phyloP scores from a whole-genome alignment of 1,140 invertebrate genomes.

The Artemia franciscana region DNA sequence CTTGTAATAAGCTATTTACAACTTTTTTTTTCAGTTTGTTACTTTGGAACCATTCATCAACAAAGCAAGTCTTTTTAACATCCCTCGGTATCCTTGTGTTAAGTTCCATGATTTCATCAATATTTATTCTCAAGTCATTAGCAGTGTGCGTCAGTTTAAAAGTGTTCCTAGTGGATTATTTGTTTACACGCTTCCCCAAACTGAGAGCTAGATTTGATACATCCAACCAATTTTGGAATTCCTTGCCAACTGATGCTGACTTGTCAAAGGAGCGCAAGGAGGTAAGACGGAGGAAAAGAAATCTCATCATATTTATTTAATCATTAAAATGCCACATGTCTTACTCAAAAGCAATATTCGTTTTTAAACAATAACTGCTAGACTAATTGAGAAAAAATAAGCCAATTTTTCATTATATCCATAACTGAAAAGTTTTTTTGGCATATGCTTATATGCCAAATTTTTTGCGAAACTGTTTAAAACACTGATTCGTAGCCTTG shows the following conservation, averaged over 20 bases:
- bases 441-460: too few relatives aligned
- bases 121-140: constrained; percentile 14
- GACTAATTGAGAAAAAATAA: too few relatives aligned
- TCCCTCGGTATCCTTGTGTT: constrained; percentile 15
- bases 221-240: constrained; percentile 19
- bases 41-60: constrained; percentile 20
- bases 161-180: constrained; percentile 22
- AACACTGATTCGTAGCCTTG: too few relatives aligned
- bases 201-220: constrained; percentile 22
- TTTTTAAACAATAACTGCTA: neutral
- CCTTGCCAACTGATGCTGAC: constrained; percentile 21
- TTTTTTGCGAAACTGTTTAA: too few relatives aligned
- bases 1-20: too few relatives aligned
- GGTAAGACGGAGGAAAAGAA: constrained; percentile 15
- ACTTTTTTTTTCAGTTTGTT: constrained; percentile 18
- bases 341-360: neutral
- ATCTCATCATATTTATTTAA: neutral
- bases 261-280: constrained; percentile 8
- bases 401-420: constrained; percentile 6
- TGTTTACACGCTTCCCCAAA: constrained; percentile 22
- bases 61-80: constrained; percentile 17
- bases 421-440: too few relatives aligned
- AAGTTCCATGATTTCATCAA: constrained; percentile 16
- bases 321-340: neutral
- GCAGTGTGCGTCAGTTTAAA: constrained; percentile 19